Conservation (phyloP, 1,140 invertebrate species). For the Ganaspis sp. region DNA sequence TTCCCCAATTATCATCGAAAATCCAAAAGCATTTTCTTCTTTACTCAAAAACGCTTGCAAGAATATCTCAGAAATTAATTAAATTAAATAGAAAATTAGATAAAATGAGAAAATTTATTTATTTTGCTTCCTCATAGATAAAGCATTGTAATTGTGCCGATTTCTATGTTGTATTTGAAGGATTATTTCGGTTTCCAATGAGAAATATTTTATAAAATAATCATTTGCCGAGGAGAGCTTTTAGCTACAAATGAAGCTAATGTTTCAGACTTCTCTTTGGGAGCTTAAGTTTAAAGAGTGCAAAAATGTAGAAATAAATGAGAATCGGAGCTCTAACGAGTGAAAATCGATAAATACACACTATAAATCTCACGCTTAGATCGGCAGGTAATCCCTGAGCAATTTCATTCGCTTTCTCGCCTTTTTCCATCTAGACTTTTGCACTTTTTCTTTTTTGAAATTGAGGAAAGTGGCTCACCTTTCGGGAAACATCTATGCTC, state of each 20-base stretch:
- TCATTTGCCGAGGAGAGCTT: too few species aligned
- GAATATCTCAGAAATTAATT: too few species aligned
- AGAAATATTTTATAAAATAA: too few species aligned
- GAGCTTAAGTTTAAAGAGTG: background rate
- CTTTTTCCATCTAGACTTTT: background rate
- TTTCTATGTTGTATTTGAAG: too few species aligned
- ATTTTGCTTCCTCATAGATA: background rate
- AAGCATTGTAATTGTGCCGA: too few species aligned
- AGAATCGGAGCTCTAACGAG: background rate
- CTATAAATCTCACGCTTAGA: slow-evolving; percentile 8
- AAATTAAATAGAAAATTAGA: too few species aligned
- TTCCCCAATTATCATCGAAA: too few species aligned
- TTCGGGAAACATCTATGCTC: background rate
- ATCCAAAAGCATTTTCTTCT: too few species aligned
- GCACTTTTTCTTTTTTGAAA: background rate
- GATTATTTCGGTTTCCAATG: too few species aligned
- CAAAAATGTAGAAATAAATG: background rate
- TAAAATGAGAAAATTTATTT: too few species aligned
- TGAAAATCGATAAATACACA: background rate
- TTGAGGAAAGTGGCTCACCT: background rate
- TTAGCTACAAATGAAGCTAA: background rate
- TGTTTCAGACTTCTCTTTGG: background rate
- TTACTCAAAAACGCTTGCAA: too few species aligned
- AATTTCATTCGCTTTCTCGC: slow-evolving; percentile 7
- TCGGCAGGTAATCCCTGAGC: slow-evolving; percentile 15